Percentiles rank a stretch among this genome's conserved stretches.
phyloP scores from a whole-genome alignment of 2,888 invertebrate genomes.

The Eudasyphora cyanicolor region DNA sequence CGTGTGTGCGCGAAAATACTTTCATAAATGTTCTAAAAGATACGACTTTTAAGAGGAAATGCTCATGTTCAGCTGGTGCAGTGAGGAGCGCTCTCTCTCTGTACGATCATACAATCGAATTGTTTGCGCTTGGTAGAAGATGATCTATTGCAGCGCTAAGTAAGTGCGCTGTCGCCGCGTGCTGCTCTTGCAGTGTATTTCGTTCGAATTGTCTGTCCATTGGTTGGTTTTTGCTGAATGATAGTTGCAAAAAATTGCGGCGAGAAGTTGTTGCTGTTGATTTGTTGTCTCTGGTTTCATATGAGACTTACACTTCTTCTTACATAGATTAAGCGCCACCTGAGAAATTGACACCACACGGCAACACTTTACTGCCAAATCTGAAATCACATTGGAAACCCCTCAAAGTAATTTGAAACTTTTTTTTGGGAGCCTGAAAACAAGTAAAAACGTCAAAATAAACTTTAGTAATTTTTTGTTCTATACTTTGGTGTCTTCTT shows the following conservation, averaged over 20 bases:
- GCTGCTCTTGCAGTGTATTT: neutral
- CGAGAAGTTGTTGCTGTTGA: neutral
- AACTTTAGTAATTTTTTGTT: slow-evolving; percentile 58
- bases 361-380: slow-evolving; percentile 24
- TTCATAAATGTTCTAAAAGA: neutral
- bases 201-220: neutral
- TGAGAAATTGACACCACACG: slow-evolving; percentile 58
- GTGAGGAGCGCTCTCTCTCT: neutral
- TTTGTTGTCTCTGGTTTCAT: slow-evolving; percentile 3
- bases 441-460: slow-evolving; percentile 26
- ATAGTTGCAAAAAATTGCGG: neutral
- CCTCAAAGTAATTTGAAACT: slow-evolving; percentile 19
- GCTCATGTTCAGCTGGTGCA: neutral
- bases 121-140: neutral
- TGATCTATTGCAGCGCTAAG: neutral
- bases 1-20: neutral
- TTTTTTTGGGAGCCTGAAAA: neutral
- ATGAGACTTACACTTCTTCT: neutral
- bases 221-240: neutral
- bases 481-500: slow-evolving; percentile 47
- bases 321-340: slow-evolving; percentile 62
- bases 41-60: neutral
- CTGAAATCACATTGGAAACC: slow-evolving; percentile 25
- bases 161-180: neutral
- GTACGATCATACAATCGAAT: no score